Percentiles rank a stretch among this genome's conserved stretches.
These are phyloP conservation scores for Pseudotriccus pelzelni DNA, from an alignment of 2,797 vertebrate genomes.

Conservation along the genomic window DNA sequence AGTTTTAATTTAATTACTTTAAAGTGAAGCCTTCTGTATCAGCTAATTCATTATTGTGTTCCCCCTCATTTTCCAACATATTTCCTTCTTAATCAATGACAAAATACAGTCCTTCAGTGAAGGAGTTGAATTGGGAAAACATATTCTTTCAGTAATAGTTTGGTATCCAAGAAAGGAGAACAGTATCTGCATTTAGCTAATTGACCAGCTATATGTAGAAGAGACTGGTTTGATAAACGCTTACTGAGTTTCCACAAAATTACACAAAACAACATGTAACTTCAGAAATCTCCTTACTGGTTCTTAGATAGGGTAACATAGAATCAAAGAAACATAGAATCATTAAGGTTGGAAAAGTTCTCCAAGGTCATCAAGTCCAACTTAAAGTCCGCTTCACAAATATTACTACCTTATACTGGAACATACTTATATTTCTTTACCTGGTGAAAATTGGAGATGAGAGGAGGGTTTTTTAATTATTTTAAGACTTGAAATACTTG, in stretches of 20 bases:
- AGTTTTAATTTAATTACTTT: not conserved
- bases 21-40: not conserved
- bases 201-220: not conserved
- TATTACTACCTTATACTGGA: not conserved
- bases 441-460: not conserved
- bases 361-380: not conserved
- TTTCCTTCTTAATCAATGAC: not conserved
- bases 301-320: not conserved
- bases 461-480: accelerated
- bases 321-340: not conserved
- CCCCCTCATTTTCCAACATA: not conserved
- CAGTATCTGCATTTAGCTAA: not conserved
- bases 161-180: not conserved
- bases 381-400: not conserved
- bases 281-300: not conserved
- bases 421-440: not conserved
- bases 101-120: not conserved
- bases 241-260: not conserved
- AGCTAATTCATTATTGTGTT: not conserved
- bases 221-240: not conserved
- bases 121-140: not conserved
- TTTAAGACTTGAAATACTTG: not conserved
- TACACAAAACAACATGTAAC: not conserved
- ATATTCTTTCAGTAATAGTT: not conserved
- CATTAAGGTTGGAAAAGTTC: not conserved